Base-by-base conservation (phyloP, 2,888 invertebrate species). In the Ypsolopha sequella region DNA sequence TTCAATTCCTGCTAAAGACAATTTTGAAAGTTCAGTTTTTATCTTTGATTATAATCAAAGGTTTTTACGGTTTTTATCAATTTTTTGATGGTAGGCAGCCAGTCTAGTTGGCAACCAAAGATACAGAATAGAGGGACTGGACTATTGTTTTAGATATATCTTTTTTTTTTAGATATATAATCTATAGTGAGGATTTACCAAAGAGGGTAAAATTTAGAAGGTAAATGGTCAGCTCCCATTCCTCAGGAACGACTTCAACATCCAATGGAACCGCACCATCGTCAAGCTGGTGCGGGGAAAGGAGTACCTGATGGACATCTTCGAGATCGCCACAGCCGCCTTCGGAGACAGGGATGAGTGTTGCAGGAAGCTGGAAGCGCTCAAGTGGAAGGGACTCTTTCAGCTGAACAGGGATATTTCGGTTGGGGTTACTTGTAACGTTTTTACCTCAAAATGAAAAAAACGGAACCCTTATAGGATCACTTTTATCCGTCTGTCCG, bases 311-410 rank as follows among this genome's bases (percentile, higher is more conserved):
- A 91, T 93, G 74, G 95, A 95, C 62, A 88, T 96, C 51, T 93
- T 97, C 55, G 96, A 97, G 70, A 93, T 94, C 59, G 94, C 96
- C 0, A 93, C 94, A 2, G 80, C 91, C 39, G 93, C 96, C 0
- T 97, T 95, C 63, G 95, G 95, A 58, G 93, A 95, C 66, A 87
- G 96, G 53, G 95, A 93, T 69, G 92, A 93, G 63, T 89, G 92
- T 65, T 90, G 92, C 63, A 88, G 92, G 53, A 96, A 94, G 76
- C 86, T 96, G 52, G 90, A 93, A 54, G 92, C 92, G 0, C 80
- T 96, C 48, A 93, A 94, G 63, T 94, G 94, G 74, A 91, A 93
- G 60, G 92, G 86, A 10, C 63, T 86, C 41, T 86, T 91, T 49
- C 92, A 93, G 65, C 89, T 91, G 41, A 94, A 95, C 60, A 88